Evolutionary conservation across 2,113 vertebrate genomes (phyloP), one percentile per base, ranked within the genome.

Genomic region (Engraulis encrasicolus): DNA sequence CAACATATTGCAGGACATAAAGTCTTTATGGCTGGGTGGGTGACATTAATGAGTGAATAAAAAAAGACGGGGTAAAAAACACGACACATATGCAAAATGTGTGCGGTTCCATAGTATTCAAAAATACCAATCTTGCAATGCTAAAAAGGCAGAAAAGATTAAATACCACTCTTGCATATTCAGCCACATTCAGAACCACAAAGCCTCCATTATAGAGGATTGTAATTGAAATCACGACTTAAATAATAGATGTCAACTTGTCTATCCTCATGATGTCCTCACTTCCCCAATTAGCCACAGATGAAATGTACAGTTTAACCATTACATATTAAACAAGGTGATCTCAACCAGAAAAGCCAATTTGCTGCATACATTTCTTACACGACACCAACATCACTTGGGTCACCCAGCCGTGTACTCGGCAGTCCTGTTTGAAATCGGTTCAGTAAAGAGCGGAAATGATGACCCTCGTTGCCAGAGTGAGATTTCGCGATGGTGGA

Each of bases 221-320:
- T 61, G 20, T 61, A 61, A 61, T 61, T 61, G n/a, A 61, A 61
- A 61, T 61, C 54, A 61, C 54, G 6, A 61, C 54, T 61, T 61
- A 61, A 23, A 61, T 61, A 61, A 61, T 61, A 61, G 27, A 61
- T 61, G n/a, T 61, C 20, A 15, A 1, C 54, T 61, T 6, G 54
- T 23, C n/a, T 23, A 61, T 23, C n/a, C 54, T 61, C 54, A 19
- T 61, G 54, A 61, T 23, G n/a, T 61, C 3, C n/a, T 5, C 54
- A 23, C n/a, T 61, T 61, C 54, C 54, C n/a, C 27, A 19, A 61
- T 61, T 61, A 61, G 54, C 6, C 54, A 61, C 54, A 61, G 54
- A 61, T 23, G 20, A 61, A 23, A 61, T 23, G 54, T 61, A 61
- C 54, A 61, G 54, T 61, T 19, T 61, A 61, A 19, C 2, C 54